Base-by-base conservation (phyloP, 2,888 invertebrate species). In the Sphaerophoria rueppellii region DNA sequence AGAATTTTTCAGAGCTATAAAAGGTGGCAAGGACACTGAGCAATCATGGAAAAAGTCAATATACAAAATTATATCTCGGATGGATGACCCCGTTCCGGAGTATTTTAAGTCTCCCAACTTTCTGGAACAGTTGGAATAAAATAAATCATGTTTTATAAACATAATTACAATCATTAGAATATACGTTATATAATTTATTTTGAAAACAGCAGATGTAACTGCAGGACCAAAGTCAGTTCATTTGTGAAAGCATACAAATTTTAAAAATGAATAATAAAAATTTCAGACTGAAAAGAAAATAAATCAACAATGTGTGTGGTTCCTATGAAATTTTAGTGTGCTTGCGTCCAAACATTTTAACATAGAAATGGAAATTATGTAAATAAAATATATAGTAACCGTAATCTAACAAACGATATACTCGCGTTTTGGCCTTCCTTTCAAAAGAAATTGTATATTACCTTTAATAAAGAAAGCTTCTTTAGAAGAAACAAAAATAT, bases 31-130 rank as follows among this genome's bases (percentile, higher is more conserved):
- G 93, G 99, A 99, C 93, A 94, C 95, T 82, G 99, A 99, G 92
- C 99, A 99, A 92, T 99, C 99, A 91, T 99, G 99, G 99, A 99
- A 99, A 94, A 99, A 99, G 93, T 96, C 98, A 90, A 99, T 99
- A 93, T 99, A 99, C 95, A 99, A 99, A 93, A 96, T 99, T 90
- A 99, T 99, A 93, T 98, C 99, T 90, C 96, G 99, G 92, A 94
- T 99, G 93, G 99, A 99, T 93, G 99, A 99, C 93, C 96, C 97
- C 87, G 98, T 99, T 90, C 99, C 99, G 88, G 99, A 99, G 92
- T 99, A 98, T 94, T 99, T 99, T 95, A 99, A 99, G 93, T 98
- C 98, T 90, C 98, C 99, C 89, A 98, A 99, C 94, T 99, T 99
- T 94, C 96, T 99, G 93, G 99, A 99, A 92, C 98, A 98, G 93